phyloP scores from a whole-genome alignment of 2,888 invertebrate species.

The Caenorhabditis sulstoni region DNA sequence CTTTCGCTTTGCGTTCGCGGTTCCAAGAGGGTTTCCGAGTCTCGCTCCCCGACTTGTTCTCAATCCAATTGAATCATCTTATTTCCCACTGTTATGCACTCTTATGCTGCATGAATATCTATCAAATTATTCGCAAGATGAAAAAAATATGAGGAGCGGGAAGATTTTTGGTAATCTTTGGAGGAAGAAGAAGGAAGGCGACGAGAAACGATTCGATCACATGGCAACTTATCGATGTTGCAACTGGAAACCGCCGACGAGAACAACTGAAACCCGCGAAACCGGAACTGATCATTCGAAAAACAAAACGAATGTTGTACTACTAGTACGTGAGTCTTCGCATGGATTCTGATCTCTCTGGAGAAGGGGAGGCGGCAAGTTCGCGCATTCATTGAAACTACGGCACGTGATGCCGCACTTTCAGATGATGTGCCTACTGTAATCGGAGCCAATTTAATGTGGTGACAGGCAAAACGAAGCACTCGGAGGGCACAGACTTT shows the following conservation, averaged over 20 bases:
- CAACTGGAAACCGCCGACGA: not conserved
- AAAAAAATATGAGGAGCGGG: conserved; percentile 9
- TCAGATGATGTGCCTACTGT: conserved; percentile 29
- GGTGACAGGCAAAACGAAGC: conserved; percentile 15
- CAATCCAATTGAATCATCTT: conserved; percentile 31
- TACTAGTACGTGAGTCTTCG: conserved; percentile 36
- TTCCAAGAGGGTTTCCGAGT: too few relatives aligned
- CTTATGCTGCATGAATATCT: conserved; percentile 28
- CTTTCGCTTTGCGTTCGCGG: conserved; percentile 1
- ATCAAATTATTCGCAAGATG: conserved; percentile 15
- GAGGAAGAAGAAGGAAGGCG: not conserved
- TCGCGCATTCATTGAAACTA: conserved; percentile 49
- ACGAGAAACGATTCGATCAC: conserved; percentile 15
- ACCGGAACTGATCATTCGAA: conserved; percentile 43
- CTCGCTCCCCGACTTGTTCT: too few relatives aligned
- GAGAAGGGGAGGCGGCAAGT: conserved; percentile 17
- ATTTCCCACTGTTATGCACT: conserved; percentile 28
- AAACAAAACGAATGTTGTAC: conserved; percentile 30
- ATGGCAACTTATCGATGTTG: conserved; percentile 23
- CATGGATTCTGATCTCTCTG: conserved; percentile 27
- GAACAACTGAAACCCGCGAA: not conserved
- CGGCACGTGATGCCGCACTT: conserved; percentile 40
- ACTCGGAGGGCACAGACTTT: conserved; percentile 5
- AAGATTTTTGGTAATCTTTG: conserved; percentile 4
- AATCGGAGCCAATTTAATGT: conserved; percentile 29